Evolutionary conservation across 2,797 vertebrate genomes (phyloP).

Genomic region (Manis crassicaudata): DNA sequence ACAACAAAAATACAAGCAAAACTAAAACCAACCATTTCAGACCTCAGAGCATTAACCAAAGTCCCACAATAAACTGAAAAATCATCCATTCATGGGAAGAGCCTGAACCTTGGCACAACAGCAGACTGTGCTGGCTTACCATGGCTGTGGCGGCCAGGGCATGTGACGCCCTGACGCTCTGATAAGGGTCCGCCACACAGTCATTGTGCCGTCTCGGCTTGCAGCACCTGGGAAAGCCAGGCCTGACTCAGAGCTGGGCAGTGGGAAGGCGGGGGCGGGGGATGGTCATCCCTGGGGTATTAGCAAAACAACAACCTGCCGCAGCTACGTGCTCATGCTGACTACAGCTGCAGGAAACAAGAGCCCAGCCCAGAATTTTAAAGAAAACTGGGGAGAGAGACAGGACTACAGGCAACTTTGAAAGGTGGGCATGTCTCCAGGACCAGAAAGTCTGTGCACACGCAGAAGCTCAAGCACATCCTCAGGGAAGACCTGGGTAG

Average conservation of each 20-base stretch:
- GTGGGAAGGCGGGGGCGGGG: rapidly evolving
- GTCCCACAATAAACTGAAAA: not conserved
- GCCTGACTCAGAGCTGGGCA: not conserved
- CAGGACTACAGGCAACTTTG: not conserved
- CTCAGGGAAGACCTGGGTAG: not conserved
- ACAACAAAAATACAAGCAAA: not conserved
- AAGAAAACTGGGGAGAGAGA: not conserved
- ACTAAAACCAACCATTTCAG: not conserved
- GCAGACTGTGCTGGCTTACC: rapidly evolving
- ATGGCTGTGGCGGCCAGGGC: rapidly evolving
- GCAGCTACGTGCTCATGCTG: not conserved
- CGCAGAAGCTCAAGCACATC: rapidly evolving
- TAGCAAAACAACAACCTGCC: not conserved
- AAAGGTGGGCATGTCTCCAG: not conserved
- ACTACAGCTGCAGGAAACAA: too few relatives aligned
- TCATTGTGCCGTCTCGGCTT: not conserved
- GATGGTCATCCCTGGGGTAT: not conserved
- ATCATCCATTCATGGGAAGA: not conserved
- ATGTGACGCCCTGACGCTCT: not conserved
- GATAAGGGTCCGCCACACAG: not conserved
- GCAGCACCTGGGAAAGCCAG: not conserved
- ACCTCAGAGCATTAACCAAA: not conserved
- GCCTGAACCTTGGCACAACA: not conserved
- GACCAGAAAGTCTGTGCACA: not conserved
- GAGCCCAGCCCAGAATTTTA: not conserved